Evolutionary conservation across 2,797 vertebrate species (phyloP), one percentile per base, ranked within the genome.

Genomic region (Rhinella marina): DNA sequence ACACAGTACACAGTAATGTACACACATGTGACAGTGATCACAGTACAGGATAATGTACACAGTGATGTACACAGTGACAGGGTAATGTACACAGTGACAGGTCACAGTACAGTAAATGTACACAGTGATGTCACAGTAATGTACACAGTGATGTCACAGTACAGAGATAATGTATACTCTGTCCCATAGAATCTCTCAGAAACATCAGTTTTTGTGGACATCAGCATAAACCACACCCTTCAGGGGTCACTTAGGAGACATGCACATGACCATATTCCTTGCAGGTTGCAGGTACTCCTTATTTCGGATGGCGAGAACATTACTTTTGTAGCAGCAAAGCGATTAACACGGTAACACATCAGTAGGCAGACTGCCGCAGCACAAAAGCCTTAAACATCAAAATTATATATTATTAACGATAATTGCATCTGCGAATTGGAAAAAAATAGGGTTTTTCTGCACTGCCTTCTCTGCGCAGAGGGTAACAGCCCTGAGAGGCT

Each of bases 391-490:
- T 86, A 89, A 89, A 86, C 88, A 86, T 72, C 85, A 52, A 86
- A 89, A 89, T 89, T 54, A 89, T 84, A 83, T 86, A 83, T 82
- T 80, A 89, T 89, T 89, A 89, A 64, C 41, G 7, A 77, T 86
- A 86, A 89, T 86, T 89, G 72, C 79, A 57, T 52, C 29, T 41
- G 72, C 32, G 72, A 89, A 86, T 82, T 86, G 62, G 62, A 83
- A 86, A 86, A 89, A 88, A 54, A 76, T 1, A 19, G 27, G 48
- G 54, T 52, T 73, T 86, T 79, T 81, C 61, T 59, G 25, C 70
- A 6, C 79, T 66, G 78, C 83, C 88, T 76, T 84, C 88, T 84
- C 62, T 79, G 61, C 80, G 32, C 73, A 23, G 54, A 86, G 73
- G 72, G 75, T 70, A 29, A 48, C 19, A 56, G 52, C 64, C 76